Evolutionary conservation across 2,888 invertebrate species (phyloP).

Genomic region (Dryadula phaetusa): DNA sequence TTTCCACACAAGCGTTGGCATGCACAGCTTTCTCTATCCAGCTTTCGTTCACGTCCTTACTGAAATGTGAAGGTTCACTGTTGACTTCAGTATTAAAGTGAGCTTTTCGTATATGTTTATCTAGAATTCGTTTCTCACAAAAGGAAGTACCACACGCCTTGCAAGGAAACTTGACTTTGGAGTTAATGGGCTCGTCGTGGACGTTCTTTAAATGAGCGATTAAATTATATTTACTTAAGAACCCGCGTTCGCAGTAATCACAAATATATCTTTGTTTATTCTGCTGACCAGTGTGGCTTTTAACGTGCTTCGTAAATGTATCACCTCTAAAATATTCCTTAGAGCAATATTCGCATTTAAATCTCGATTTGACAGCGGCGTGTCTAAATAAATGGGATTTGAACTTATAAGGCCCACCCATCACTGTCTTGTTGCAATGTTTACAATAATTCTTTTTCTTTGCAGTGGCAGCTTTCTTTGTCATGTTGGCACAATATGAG

Average conservation of each 20-base stretch:
- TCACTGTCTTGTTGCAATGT: conserved; percentile 57
- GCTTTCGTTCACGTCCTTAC: conserved; percentile 62
- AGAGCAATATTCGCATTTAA: conserved; percentile 57
- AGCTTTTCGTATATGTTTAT: conserved; percentile 62
- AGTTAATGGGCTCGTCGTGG: conserved; percentile 57
- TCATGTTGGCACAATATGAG: conserved; percentile 30
- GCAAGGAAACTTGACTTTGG: conserved; percentile 53
- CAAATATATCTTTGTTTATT: conserved; percentile 54
- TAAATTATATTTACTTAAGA: conserved; percentile 63
- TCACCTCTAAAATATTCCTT: conserved; percentile 65
- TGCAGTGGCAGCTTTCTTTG: conserved; percentile 38
- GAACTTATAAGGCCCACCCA: conserved; percentile 55
- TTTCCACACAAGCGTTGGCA: conserved; percentile 60
- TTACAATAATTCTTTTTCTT: conserved; percentile 51
- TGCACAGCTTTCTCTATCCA: conserved; percentile 66
- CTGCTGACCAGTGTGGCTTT: conserved; percentile 32
- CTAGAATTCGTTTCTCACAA: conserved; percentile 62
- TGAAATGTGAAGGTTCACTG: conserved; percentile 47
- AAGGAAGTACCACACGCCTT: conserved; percentile 59
- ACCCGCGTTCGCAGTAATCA: conserved; percentile 64
- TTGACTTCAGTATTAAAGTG: conserved; percentile 59
- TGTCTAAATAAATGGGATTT: conserved; percentile 61
- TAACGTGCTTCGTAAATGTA: conserved; percentile 55
- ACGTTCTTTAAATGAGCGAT: conserved; percentile 58
- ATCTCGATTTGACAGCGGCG: conserved; percentile 55